A percentile compares a stretch with the other conserved stretches of the same genome.
These are phyloP conservation scores for Aix galericulata DNA, from an alignment of 2,113 vertebrate species.

Conservation along the genomic window DNA sequence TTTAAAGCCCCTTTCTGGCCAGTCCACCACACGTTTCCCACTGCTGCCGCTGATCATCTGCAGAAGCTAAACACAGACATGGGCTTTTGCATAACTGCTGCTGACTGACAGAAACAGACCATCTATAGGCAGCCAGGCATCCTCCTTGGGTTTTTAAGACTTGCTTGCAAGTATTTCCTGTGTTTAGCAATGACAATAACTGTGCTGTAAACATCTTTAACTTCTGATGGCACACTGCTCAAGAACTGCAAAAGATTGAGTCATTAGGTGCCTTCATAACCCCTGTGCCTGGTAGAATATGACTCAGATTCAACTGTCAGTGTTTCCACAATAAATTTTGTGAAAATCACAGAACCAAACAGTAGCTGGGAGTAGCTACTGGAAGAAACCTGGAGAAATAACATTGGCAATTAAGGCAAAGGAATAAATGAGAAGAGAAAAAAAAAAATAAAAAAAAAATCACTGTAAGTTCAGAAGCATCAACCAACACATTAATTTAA, in stretches of 20 bases:
- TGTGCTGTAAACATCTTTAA: neutral
- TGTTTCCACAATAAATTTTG: neutral
- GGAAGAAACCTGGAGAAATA: neutral
- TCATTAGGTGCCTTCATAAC: neutral
- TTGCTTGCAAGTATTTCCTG: neutral
- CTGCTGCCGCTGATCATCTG: neutral
- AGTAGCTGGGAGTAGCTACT: neutral
- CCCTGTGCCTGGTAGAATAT: neutral
- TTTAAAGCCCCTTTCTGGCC: neutral
- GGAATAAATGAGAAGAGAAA: neutral
- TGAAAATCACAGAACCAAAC: neutral
- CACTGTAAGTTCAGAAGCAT: neutral
- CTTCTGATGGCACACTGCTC: neutral
- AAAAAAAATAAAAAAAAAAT: neutral
- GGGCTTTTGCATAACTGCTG: rapidly evolving
- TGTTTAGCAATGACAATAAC: slow-evolving; percentile 28
- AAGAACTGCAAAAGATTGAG: neutral
- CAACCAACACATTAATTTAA: neutral
- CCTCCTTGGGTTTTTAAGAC: neutral
- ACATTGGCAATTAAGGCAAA: neutral
- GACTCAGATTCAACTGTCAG: neutral
- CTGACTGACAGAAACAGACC: neutral
- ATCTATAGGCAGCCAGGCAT: neutral
- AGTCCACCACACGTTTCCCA: neutral
- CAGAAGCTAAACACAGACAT: neutral